phyloP scores from a whole-genome alignment of 2,888 invertebrate species.

The Hypomecis punctinalis region DNA sequence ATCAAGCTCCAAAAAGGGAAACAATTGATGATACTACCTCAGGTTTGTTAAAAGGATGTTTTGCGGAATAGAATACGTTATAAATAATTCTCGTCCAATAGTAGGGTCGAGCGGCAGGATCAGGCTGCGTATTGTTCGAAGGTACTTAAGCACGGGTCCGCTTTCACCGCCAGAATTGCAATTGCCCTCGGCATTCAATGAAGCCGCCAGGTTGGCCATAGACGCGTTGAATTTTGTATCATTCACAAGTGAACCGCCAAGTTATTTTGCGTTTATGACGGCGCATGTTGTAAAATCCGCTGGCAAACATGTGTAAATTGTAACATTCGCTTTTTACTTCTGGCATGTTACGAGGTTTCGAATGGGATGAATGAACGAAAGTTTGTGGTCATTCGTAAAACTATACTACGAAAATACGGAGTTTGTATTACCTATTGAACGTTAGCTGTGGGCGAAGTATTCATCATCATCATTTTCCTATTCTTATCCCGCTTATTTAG shows the following conservation, averaged over 20 bases:
- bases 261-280: conserved; percentile 28
- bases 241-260: conserved; percentile 16
- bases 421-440: neutral
- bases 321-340: conserved; percentile 27
- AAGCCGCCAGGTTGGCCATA: conserved; percentile 24
- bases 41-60: conserved; percentile 14
- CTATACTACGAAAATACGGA: neutral
- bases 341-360: conserved; percentile 4
- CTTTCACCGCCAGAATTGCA: conserved; percentile 30
- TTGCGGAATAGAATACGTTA: conserved; percentile 22
- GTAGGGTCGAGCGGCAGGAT: conserved; percentile 19
- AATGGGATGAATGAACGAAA: conserved; percentile 8
- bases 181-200: conserved; percentile 28
- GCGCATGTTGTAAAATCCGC: conserved; percentile 28
- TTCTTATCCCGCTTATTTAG: too few relatives aligned
- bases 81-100: conserved; percentile 30
- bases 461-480: neutral
- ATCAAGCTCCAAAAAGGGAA: conserved; percentile 2
- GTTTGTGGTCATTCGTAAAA: neutral
- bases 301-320: conserved; percentile 20
- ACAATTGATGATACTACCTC: neutral
- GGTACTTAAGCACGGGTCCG: conserved; percentile 24
- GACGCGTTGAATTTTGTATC: conserved; percentile 30
- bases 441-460: neutral
- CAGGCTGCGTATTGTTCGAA: conserved; percentile 29